Base-by-base conservation (phyloP, 2,113 vertebrate genomes). In the Brachyhypopomus gauderio region DNA sequence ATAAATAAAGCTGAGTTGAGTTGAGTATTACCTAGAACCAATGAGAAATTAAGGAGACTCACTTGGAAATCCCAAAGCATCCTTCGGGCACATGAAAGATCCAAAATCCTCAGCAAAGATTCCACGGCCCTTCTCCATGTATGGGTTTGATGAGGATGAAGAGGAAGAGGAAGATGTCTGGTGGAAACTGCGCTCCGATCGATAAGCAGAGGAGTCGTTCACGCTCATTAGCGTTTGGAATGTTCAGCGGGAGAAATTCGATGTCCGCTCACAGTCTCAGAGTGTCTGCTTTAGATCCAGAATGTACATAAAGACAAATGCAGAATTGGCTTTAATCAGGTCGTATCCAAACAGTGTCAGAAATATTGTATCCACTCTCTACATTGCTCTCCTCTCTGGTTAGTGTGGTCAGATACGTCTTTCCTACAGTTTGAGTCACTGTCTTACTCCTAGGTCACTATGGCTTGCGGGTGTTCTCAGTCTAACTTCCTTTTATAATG, bases 91-190 rank as follows among this genome's bases (percentile, higher is more conserved):
- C 90, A 95, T 93, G 88, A 98, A 98, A 88, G 94, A 95, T 85
- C 96, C 96, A 7, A 99, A 96, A 72, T 96, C 95, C 77, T 96
- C 95, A 0, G 94, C 86, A 23, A 97, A 96, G 87, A 97, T 89
- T 78, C 95, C 95, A 84, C 93, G 82, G 82, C 93, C 91, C 87
- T 96, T 97, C 89, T 99, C 97, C 97, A 98, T 98, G 92, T 93
- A 90, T 3, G 94, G 93, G 81, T 93, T 93, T 81, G 89, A 85
- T 82, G 92, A 88, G 77, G 92, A 90, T 7, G 92, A 93, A 1
- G 88, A 93, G 0, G 90, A 86, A 0, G 88, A 93, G 0, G 93
- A 93, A 4, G 89, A 92, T 16, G 92, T 94, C 88, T 94, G 94
- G 71, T 94, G 93, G 87, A 95, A 94, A 89, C 93, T 93, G 85